Evolutionary conservation across 2,888 invertebrate species (phyloP), one percentile per base, ranked within the genome.

Genomic region (Drosophila diplacantha): DNA sequence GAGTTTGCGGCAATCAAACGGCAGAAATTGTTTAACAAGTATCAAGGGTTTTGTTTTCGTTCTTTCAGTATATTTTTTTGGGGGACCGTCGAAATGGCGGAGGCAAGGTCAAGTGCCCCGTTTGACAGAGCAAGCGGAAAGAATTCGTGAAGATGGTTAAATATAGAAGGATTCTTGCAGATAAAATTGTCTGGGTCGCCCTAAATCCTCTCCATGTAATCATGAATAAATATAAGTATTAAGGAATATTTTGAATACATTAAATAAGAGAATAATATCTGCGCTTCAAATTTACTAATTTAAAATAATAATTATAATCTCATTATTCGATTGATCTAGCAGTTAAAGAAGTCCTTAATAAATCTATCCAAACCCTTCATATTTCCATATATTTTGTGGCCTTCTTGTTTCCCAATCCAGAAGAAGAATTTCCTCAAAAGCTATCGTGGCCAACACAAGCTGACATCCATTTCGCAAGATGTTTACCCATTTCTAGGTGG

Each of bases 71-170:
- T 49, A 22, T 56, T 67, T 71, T 39, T 39, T 11, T 18, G 18
- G 1, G 64, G 65, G 65, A 66, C 79, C 62, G 24, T 20, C 56
- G 16, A 67, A 72, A 69, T 52, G 70, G 59, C 59, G 51, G 56
- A 66, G 58, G 62, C 56, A 65, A 81, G 79, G 75, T 77, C 77
- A 74, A 73, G 71, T 62, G 64, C 65, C 41, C 52, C 69, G 41
- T 32, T 63, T 44, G 26, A 34, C 41, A 31, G 31, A 18, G 35
- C 16, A 24, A 16, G 38, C 32, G 34, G 14, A 65, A 46, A n/a
- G 18, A 39, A 34, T 39, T 41, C 1, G 18, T 29, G 5, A 5
- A 38, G 18, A 29, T 31, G 29, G 29, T 46, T 20, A 46, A 31
- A 0, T 14, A 5, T 29, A 31, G 44, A 31, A 20, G 29, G 5